Evolutionary conservation across 2,888 invertebrate species (phyloP), one percentile per base, ranked within the genome.

Genomic region (Scrobipalpa atriplicella): DNA sequence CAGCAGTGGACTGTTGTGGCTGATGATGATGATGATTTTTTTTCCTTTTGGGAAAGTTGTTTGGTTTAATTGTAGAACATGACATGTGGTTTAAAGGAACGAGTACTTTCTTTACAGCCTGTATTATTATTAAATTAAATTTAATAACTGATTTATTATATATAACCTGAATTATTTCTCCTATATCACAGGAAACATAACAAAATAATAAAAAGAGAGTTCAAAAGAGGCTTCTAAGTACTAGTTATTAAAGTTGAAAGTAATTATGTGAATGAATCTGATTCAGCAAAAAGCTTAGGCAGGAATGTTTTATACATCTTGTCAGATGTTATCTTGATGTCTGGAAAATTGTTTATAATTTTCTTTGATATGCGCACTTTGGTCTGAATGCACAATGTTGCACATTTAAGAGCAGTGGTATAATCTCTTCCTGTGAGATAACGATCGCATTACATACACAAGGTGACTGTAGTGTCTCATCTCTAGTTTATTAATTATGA

Each of bases 351-450:
- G 38, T 58, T 58, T 58, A 10, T 58, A 58, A 58, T 58, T n/a
- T 58, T 58, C 58, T 58, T 58, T 58, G 58, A 58, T 58, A 58
- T 58, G 58, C 58, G 29, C 58, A 58, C 58, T 36, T 16, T 56
- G 38, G 36, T 58, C 29, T 13, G 58, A 36, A 3, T 58, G 29
- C 38, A 58, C 58, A 38, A 36, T 38, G n/a, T 58, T 58, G 29
- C 58, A 58, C 58, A 38, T 58, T 58, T 36, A 58, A 58, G 58
- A 58, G 58, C 36, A 36, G 36, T 7, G n/a, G 58, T 58, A 16
- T 38, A 38, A 29, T 58, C 5, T 21, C 54, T 56, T 56, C 54
- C 54, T 56, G 54, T 13, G 21, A 56, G 54, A 56, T 56, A 21
- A 56, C 29, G 47, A 56, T 56, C 54, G 13, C 21, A 3, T 21